Evolutionary conservation across 1,140 invertebrate species (phyloP).

Genomic region (Daktulosphaira vitifoliae): DNA sequence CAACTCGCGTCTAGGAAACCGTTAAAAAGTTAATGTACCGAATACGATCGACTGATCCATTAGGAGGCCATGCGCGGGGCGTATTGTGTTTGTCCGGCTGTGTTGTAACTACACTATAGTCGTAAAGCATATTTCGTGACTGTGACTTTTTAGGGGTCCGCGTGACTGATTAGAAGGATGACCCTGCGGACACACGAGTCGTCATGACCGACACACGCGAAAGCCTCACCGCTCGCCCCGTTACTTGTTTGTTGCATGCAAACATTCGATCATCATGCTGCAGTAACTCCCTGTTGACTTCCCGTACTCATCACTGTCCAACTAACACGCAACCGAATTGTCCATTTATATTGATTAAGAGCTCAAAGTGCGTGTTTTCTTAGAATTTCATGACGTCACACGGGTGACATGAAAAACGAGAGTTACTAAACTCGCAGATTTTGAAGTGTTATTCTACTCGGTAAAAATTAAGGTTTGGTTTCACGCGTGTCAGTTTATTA

Average conservation of each 20-base stretch:
- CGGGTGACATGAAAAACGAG: too few relatives aligned
- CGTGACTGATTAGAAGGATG: slow-evolving; percentile 26
- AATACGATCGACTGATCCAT: slow-evolving; percentile 21
- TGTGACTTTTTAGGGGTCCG: slow-evolving; percentile 15
- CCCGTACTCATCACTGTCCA: not conserved
- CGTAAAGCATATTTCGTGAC: slow-evolving; percentile 11
- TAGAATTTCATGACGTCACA: too few relatives aligned
- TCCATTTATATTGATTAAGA: too few relatives aligned
- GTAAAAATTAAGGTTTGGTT: too few relatives aligned
- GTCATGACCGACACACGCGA: slow-evolving; percentile 18
- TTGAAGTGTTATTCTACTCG: too few relatives aligned
- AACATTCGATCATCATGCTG: not conserved
- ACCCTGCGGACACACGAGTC: slow-evolving; percentile 3
- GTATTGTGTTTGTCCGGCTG: not conserved
- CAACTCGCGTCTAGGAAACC: not conserved
- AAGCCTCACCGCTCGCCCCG: slow-evolving; percentile 11
- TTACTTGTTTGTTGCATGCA: slow-evolving; percentile 26
- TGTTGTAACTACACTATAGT: too few relatives aligned
- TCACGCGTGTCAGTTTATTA: too few relatives aligned
- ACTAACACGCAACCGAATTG: not conserved
- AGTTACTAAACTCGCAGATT: too few relatives aligned
- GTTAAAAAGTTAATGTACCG: slow-evolving; percentile 32
- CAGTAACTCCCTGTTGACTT: slow-evolving; percentile 8
- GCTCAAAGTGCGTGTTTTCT: too few relatives aligned
- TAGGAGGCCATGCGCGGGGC: not conserved